Base-by-base conservation (phyloP, 2,888 invertebrate species). In the Dendrolimus pini region DNA sequence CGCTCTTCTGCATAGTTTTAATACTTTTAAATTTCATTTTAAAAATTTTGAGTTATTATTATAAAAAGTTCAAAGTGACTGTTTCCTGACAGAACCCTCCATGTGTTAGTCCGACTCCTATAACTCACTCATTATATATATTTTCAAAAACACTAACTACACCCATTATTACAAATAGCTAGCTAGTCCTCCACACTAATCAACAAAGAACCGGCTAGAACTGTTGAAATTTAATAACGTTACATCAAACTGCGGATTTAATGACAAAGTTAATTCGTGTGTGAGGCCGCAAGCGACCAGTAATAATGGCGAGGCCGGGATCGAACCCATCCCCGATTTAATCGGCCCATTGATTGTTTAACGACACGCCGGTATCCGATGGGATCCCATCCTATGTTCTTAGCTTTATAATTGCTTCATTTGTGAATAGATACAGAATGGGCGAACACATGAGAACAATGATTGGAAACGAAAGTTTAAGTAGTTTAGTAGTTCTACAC, bases 331-430 rank as follows among this genome's bases (percentile, higher is more conserved):
- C 55, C 41, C 58, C 54, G 58, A 47, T 61, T 62, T 61, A 62
- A 62, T 62, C 64, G 65, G 59, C 55, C 62, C 65, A 69, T 69
- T 65, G 65, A 65, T 65, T 64, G 64, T 62, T 65, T 67, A 67
- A 66, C 64, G 66, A 62, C 64, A 64, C 57, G 47, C 47, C 47
- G 47, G 47, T 47, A 47, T 47, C 57, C 62, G 65, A 62, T 61
- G 58, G 55, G 57, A 41, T 54, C 56, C 53, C 53, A 58, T 56
- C 53, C 55, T 18, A 12, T 53, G 53, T 55, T 59, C 59, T 56
- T 55, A 55, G 53, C 53, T 55, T 57, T 55, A 52, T 59, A 55
- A 59, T 61, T 59, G 54, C 56, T 58, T 55, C 53, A 47, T 47
- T 47, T 47, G 47, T 12, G 47, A 47, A 47, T 9, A 12, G 9